Evolutionary conservation across 92 coral and sea anemone genomes (phyloP).

Genomic region (Porites divaricata): DNA sequence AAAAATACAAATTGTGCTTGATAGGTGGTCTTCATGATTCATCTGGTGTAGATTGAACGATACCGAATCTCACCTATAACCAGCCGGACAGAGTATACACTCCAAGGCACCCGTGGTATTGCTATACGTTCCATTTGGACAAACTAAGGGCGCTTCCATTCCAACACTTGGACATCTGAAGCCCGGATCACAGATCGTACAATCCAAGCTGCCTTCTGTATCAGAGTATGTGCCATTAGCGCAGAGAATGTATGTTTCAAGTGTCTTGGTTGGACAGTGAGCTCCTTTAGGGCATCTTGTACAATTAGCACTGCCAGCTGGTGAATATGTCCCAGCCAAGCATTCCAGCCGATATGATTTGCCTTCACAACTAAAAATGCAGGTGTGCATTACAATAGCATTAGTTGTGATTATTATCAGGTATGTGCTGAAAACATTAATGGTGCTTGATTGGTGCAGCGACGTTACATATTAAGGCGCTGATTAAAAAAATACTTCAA

Average conservation of each 20-base stretch:
- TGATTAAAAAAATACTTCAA: no score
- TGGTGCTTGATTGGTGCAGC: not conserved
- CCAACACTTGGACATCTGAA: slow-evolving; percentile 69
- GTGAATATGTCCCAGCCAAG: slow-evolving; percentile 62
- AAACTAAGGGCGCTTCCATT: slow-evolving; percentile 69
- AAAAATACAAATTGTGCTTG: no score
- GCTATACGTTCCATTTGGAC: slow-evolving; percentile 90
- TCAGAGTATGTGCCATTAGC: slow-evolving; percentile 77
- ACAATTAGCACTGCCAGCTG: slow-evolving; percentile 66
- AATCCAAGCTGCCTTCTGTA: slow-evolving; percentile 33
- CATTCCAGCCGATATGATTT: slow-evolving; percentile 70
- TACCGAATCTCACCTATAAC: slow-evolving; percentile 71
- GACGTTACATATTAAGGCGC: no score
- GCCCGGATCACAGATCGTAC: slow-evolving; percentile 80
- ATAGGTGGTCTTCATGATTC: no score
- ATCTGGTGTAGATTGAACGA: not conserved
- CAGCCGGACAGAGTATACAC: slow-evolving; percentile 93
- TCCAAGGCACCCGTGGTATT: slow-evolving; percentile 67
- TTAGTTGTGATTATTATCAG: not conserved
- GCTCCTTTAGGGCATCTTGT: slow-evolving; percentile 80
- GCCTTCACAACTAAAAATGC: slow-evolving; percentile 55
- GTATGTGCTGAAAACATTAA: not conserved
- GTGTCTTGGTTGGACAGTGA: slow-evolving; percentile 69
- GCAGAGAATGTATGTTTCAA: slow-evolving; percentile 63
- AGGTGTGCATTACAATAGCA: not conserved